Evolutionary conservation across 2,888 invertebrate genomes (phyloP).

Genomic region (Steinernema carpocapsae): DNA sequence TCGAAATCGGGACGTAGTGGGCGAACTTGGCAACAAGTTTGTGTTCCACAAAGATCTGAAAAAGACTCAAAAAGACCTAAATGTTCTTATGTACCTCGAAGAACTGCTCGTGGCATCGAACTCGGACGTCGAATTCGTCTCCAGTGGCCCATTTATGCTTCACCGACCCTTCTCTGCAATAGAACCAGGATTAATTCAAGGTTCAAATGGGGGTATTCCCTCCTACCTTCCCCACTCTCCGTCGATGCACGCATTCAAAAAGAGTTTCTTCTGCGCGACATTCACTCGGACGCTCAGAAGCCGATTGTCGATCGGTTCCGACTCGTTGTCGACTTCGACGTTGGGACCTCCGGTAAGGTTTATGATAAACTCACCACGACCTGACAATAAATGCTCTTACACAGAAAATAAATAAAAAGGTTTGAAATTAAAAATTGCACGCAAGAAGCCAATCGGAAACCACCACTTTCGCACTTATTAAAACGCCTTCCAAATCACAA

Average conservation of each 20-base stretch:
- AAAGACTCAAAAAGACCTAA: not conserved
- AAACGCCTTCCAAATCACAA: too few species aligned
- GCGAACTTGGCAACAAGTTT: slow-evolving; percentile 65
- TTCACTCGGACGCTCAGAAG: slow-evolving; percentile 62
- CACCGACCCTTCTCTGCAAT: slow-evolving; percentile 56
- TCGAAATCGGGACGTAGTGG: slow-evolving; percentile 53
- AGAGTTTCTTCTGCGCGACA: slow-evolving; percentile 54
- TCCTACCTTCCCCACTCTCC: slow-evolving; percentile 65
- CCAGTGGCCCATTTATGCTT: slow-evolving; percentile 56
- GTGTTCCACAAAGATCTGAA: slow-evolving; percentile 65
- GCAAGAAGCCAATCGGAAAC: too few species aligned
- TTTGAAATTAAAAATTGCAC: too few species aligned
- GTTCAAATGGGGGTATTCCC: not conserved
- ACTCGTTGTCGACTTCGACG: slow-evolving; percentile 65
- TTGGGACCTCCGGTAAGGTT: slow-evolving; percentile 62
- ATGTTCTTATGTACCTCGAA: slow-evolving; percentile 51
- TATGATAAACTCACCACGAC: slow-evolving; percentile 61
- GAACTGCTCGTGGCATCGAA: slow-evolving; percentile 64
- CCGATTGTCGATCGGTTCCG: slow-evolving; percentile 58
- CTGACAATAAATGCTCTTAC: too few species aligned
- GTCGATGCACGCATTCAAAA: slow-evolving; percentile 65
- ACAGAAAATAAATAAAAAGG: too few species aligned
- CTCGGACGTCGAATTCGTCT: slow-evolving; percentile 67
- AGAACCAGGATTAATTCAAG: too few species aligned
- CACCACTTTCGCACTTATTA: too few species aligned